These are phyloP conservation scores for Microcebus griseorufus DNA, from an alignment of 2,113 vertebrate species.

Conservation along the genomic window DNA sequence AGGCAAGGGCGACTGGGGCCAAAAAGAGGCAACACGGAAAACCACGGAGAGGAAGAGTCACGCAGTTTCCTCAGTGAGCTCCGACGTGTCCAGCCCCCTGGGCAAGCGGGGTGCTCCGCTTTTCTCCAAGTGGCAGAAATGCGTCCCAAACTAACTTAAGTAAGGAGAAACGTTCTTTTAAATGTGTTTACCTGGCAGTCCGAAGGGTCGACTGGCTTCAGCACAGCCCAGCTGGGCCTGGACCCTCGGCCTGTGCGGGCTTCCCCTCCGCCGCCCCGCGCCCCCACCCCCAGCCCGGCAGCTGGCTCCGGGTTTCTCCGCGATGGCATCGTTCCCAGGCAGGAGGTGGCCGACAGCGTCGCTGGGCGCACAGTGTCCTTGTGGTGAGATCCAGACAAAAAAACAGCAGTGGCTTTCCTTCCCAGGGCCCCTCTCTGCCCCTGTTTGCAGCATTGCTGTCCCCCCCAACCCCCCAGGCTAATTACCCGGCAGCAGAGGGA, in stretches of 20 bases:
- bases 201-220: not conserved
- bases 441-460: too few relatives aligned
- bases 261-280: not conserved
- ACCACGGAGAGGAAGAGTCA: not conserved
- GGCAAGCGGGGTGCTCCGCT: not conserved
- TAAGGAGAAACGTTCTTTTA: not conserved
- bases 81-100: too few relatives aligned
- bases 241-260: not conserved
- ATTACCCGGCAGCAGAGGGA: too few relatives aligned
- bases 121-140: not conserved
- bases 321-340: not conserved
- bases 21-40: not conserved
- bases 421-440: too few relatives aligned
- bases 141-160: not conserved
- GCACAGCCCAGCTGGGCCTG: not conserved
- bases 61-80: too few relatives aligned
- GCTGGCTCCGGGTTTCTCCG: too few relatives aligned
- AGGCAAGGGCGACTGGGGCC: rapidly evolving
- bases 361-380: not conserved
- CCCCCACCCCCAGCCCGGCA: too few relatives aligned
- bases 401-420: not conserved
- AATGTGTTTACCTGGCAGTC: not conserved
- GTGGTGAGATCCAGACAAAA: not conserved
- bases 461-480: not conserved
- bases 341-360: not conserved